Base-by-base conservation (phyloP, 2,888 invertebrate genomes). In the Diaperis boleti region DNA sequence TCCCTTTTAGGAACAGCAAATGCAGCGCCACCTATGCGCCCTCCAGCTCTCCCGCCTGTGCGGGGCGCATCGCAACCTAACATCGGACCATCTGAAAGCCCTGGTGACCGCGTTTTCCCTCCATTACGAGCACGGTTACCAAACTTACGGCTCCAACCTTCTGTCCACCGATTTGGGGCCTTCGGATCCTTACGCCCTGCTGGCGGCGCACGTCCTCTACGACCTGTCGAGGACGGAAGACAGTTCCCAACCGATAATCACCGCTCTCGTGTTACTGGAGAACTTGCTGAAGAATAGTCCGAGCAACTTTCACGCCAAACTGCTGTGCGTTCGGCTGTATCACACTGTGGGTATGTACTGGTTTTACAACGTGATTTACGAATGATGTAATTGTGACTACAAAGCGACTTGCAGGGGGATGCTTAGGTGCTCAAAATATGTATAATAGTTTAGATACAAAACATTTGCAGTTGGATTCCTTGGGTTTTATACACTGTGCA, bases 391-490 rank as follows among this genome's bases (percentile, higher is more conserved):
- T 14, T 45, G 8, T 33, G 42, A 50, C 33, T 29, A n/a, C n/a
- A n/a, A n/a, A n/a, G n/a, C n/a, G n/a, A n/a, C n/a, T 49, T 47
- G 41, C 41, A 85, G 95, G 95, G 64, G 92, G 91, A 69, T 88
- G 88, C 15, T 80, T 87, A 45, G 90, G 90, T 1, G 93, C 94
- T 20, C 89, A 91, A 73, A 84, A 85, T 49, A 85, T 91, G 73
- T 93, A 92, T 81, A 88, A 89, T 70, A 87, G 87, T 54, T 83
- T 98, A 76, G 96, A 97, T 76, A 87, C 95, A 60, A 98, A 98
- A 82, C 95, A 97, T 82, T 89, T 97, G 71, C 96, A 96, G 82
- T 85, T 96, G 77, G 95, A 96, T 80, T 94, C 96, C 0, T 83
- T 98, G 79, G 95, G 96, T 69, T 94, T 93, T 83, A 83, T 92